Percentiles rank a stretch among this genome's conserved stretches.
phyloP scores from a whole-genome alignment of 2,888 invertebrate genomes.

The Apeira syringaria region DNA sequence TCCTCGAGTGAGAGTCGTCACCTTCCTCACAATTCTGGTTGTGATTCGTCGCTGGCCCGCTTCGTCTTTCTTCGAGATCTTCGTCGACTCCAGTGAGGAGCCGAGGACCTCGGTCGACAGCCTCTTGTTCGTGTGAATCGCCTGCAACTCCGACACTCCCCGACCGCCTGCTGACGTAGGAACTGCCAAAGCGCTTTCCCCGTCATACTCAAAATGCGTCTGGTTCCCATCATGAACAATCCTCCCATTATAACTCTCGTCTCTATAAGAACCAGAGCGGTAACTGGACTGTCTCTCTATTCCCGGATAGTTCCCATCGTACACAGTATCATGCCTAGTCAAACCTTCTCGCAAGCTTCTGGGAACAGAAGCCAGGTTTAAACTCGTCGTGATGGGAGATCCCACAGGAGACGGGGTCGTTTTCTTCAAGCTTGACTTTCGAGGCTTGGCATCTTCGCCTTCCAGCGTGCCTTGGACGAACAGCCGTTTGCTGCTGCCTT shows the following conservation, averaged over 20 bases:
- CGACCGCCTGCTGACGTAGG: constrained; percentile 70
- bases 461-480: constrained; percentile 90
- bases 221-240: constrained; percentile 77
- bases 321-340: constrained; percentile 77
- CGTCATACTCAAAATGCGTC: constrained; percentile 79
- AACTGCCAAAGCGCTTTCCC: constrained; percentile 69
- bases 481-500: constrained; percentile 85
- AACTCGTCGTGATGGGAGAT: constrained; percentile 85
- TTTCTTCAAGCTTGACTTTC: constrained; percentile 80
- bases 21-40: constrained; percentile 93
- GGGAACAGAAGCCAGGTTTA: constrained; percentile 82
- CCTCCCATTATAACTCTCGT: constrained; percentile 74
- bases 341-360: constrained; percentile 80
- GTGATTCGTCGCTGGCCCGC: constrained; percentile 92
- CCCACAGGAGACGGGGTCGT: constrained; percentile 76
- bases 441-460: constrained; percentile 82
- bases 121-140: constrained; percentile 91
- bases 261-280: constrained; percentile 67
- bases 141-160: constrained; percentile 85
- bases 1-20: constrained; percentile 93
- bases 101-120: constrained; percentile 93
- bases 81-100: constrained; percentile 92
- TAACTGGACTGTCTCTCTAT: constrained; percentile 70
- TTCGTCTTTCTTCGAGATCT: constrained; percentile 90
- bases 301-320: constrained; percentile 76